A percentile compares a stretch with the other conserved stretches of the same genome.
Conservation (phyloP, 2,797 vertebrate genomes). For the Coregonus suidteri region DNA sequence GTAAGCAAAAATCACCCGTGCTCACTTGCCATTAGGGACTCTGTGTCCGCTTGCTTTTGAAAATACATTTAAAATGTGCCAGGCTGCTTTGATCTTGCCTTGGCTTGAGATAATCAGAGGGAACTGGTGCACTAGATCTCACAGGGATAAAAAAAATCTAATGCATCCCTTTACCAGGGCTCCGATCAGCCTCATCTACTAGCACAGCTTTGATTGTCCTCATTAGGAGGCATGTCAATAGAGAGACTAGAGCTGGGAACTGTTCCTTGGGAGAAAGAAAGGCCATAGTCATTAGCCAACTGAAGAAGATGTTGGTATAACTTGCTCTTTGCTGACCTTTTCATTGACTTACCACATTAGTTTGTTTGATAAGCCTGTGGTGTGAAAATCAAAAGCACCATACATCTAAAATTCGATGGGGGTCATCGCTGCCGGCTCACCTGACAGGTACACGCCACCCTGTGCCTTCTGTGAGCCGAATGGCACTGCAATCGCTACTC, state of each 20-base stretch:
- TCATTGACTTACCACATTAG: not conserved
- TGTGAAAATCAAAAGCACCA: no score
- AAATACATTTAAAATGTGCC: constrained; percentile 48
- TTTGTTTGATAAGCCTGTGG: not conserved
- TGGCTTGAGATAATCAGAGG: constrained; percentile 58
- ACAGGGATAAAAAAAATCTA: constrained; percentile 57
- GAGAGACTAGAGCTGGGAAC: constrained; percentile 17
- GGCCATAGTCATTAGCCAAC: constrained; percentile 17
- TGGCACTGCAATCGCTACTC: no score
- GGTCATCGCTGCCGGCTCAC: no score
- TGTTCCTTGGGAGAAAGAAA: constrained; percentile 22
- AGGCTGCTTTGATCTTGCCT: constrained; percentile 54
- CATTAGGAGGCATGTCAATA: constrained; percentile 45
- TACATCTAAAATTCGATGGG: no score
- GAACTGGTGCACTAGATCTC: constrained; percentile 53
- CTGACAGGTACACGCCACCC: no score
- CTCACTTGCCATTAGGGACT: constrained; percentile 25
- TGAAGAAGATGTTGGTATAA: constrained; percentile 20
- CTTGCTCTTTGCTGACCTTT: not conserved
- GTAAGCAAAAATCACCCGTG: constrained; percentile 21
- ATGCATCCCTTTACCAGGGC: constrained; percentile 41
- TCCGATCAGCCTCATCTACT: constrained; percentile 51
- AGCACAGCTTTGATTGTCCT: constrained; percentile 46
- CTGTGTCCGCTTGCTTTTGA: constrained; percentile 24
- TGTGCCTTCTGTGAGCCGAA: no score